Conservation (phyloP, 2,888 invertebrate genomes). For the Philaethria dido region DNA sequence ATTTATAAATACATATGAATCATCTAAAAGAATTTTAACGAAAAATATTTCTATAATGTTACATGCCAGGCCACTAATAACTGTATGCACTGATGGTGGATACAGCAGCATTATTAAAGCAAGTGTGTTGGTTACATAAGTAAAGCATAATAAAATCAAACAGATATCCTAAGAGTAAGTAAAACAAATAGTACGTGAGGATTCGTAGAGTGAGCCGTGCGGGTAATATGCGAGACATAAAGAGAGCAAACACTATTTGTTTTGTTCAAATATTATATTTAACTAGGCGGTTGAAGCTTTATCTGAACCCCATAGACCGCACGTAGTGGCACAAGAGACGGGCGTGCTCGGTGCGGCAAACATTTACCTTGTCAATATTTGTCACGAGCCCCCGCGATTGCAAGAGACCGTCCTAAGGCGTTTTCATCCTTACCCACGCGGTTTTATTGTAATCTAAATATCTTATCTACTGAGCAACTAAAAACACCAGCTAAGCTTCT, state of each 20-base stretch:
- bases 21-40: background rate
- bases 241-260: constrained; percentile 76
- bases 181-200: constrained; percentile 76
- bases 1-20: background rate
- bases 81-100: too few relatives aligned
- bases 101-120: background rate
- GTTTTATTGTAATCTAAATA: constrained; percentile 46
- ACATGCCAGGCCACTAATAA: background rate
- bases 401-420: constrained; percentile 59
- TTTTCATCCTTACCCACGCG: constrained; percentile 45
- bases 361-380: constrained; percentile 78
- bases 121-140: constrained; percentile 23
- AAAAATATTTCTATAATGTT: background rate
- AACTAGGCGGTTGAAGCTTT: constrained; percentile 65
- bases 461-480: constrained; percentile 24
- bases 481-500: background rate
- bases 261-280: constrained; percentile 72
- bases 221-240: constrained; percentile 67
- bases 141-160: constrained; percentile 33
- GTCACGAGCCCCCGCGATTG: constrained; percentile 66
- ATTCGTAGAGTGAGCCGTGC: constrained; percentile 61
- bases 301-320: constrained; percentile 65
- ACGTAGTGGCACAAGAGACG: constrained; percentile 64
- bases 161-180: constrained; percentile 42
- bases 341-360: constrained; percentile 72